A percentile compares a stretch with the other conserved stretches of the same genome.
Evolutionary conservation across 2,888 invertebrate genomes (phyloP).

Genomic region (Zeuzera pyrina): DNA sequence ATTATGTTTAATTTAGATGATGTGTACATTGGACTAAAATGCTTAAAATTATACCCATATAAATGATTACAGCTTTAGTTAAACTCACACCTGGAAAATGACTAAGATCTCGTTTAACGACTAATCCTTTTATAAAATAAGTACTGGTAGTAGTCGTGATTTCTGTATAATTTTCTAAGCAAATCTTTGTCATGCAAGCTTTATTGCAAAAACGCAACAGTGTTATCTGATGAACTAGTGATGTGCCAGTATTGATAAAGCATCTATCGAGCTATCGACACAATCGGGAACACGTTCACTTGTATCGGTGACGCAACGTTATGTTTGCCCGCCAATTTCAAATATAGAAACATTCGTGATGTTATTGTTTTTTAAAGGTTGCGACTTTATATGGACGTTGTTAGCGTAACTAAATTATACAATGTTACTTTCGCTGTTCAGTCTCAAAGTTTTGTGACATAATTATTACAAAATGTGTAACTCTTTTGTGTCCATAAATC

Average conservation of each 20-base stretch:
- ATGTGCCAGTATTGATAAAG: conserved; percentile 20
- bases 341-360: conserved; percentile 4
- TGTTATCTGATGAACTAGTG: conserved; percentile 25
- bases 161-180: conserved; percentile 1
- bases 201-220: conserved; percentile 3
- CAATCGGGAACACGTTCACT: neutral
- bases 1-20: no score
- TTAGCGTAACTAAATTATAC: conserved; percentile 1
- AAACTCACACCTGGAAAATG: no score
- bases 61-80: no score
- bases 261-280: neutral
- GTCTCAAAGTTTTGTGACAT: neutral
- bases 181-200: neutral
- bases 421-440: conserved; percentile 1
- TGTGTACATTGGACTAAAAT: no score
- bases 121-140: neutral
- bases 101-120: no score
- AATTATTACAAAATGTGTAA: neutral
- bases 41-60: no score
- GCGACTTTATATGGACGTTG: conserved; percentile 2
- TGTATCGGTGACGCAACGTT: conserved; percentile 3
- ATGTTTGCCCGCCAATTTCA: conserved; percentile 5
- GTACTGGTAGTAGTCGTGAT: conserved; percentile 1
- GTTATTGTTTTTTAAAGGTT: conserved; percentile 7
- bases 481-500: neutral